A percentile compares a stretch with the other conserved stretches of the same genome.
Conservation (phyloP, 2,888 invertebrate species). For the Listrodromus nycthemerus region DNA sequence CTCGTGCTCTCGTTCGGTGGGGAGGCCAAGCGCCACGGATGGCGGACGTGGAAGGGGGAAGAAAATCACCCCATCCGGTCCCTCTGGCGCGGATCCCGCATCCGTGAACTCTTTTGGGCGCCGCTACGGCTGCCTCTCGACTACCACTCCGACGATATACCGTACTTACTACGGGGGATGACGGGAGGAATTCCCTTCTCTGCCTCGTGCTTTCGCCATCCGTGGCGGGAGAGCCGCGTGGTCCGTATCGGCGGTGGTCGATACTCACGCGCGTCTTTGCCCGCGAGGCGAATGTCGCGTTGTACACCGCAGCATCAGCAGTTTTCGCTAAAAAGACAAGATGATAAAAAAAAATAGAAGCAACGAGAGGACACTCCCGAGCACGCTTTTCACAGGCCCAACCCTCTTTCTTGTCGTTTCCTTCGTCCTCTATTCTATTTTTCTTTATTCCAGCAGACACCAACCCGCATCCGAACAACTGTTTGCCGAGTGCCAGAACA, state of each 20-base stretch:
- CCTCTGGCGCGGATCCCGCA: slow-evolving; percentile 66
- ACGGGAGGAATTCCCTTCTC: slow-evolving; percentile 33
- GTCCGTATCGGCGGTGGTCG: slow-evolving; percentile 62
- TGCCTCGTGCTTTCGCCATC: slow-evolving; percentile 33
- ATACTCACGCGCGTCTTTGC: slow-evolving; percentile 51
- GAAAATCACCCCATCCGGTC: slow-evolving; percentile 42
- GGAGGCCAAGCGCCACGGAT: slow-evolving; percentile 20
- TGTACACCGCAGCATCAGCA: slow-evolving; percentile 37
- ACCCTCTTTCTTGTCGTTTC: neutral
- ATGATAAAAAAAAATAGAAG: neutral
- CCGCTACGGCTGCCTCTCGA: slow-evolving; percentile 72
- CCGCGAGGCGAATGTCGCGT: slow-evolving; percentile 32
- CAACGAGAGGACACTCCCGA: neutral
- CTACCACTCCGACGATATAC: slow-evolving; percentile 46
- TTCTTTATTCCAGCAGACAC: slow-evolving; percentile 16
- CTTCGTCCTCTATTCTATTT: slow-evolving; percentile 18
- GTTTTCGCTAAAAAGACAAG: neutral
- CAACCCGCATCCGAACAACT: slow-evolving; percentile 24
- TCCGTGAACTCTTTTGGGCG: slow-evolving; percentile 72
- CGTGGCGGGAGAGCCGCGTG: slow-evolving; percentile 53
- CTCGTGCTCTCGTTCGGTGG: slow-evolving; percentile 32
- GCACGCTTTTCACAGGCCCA: slow-evolving; percentile 26
- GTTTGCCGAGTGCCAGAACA: slow-evolving; percentile 31
- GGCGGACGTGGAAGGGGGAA: slow-evolving; percentile 8
- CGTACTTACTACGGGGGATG: slow-evolving; percentile 31